A percentile compares a stretch with the other conserved stretches of the same genome.
Evolutionary conservation across 2,113 vertebrate species (phyloP).

Genomic region (Melanocharis versteri): DNA sequence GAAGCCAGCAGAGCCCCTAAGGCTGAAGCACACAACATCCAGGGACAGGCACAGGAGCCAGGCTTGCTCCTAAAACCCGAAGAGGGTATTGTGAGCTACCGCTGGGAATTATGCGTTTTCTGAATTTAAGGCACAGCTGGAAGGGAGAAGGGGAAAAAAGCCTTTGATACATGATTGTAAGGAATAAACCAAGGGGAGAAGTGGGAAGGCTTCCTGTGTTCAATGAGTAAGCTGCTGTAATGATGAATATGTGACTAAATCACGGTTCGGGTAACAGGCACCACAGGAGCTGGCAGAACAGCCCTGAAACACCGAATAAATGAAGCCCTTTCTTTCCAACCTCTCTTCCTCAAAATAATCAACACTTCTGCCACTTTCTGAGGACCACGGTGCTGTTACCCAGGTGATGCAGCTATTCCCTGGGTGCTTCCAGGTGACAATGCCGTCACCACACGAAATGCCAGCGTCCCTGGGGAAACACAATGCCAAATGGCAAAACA

Average conservation of each 20-base stretch:
- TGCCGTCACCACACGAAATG: not conserved
- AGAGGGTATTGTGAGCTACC: not conserved
- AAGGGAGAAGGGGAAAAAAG: not conserved
- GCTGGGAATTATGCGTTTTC: not conserved
- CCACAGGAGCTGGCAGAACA: not conserved
- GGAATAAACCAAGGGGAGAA: not conserved
- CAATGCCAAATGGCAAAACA: not conserved
- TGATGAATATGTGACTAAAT: not conserved
- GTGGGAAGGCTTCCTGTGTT: not conserved
- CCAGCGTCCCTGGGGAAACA: not conserved
- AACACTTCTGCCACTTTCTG: not conserved
- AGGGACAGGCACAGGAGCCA: not conserved
- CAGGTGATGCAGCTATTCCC: accelerated
- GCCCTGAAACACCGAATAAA: not conserved
- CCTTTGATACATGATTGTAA: not conserved
- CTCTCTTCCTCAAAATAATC: not conserved
- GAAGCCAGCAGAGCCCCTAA: not conserved
- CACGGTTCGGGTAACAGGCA: not conserved
- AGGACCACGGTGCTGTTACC: not conserved
- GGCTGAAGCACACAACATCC: accelerated
- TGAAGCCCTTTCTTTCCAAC: not conserved
- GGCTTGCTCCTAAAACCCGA: not conserved
- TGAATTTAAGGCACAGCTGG: not conserved
- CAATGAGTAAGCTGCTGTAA: slow-evolving; percentile 18
- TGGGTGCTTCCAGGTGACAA: not conserved